A percentile compares a stretch with the other conserved stretches of the same genome.
Conservation (phyloP, 2,888 invertebrate species). For the Aphodius granarius region DNA sequence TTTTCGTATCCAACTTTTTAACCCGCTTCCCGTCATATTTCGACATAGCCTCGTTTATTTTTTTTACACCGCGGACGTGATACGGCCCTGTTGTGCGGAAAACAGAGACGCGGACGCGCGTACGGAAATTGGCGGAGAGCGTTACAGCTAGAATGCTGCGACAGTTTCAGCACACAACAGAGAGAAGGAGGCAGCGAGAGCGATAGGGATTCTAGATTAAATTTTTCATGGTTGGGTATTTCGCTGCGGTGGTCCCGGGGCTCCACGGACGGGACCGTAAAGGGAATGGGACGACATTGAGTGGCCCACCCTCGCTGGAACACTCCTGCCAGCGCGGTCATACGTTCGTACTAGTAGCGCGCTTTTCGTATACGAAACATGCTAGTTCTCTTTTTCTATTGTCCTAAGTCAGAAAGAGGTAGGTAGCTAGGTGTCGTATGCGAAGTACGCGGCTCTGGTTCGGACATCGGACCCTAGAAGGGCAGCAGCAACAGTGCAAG, state of each 20-base stretch:
- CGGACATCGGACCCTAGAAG: constrained; percentile 17
- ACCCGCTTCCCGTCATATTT: not conserved
- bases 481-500: constrained; percentile 40
- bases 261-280: constrained; percentile 37
- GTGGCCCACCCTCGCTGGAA: constrained; percentile 32
- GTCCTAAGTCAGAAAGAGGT: too few relatives aligned
- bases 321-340: constrained; percentile 39
- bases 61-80: not conserved
- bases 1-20: too few relatives aligned
- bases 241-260: constrained; percentile 38
- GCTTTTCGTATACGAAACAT: too few relatives aligned
- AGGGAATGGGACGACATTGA: constrained; percentile 38
- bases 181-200: not conserved
- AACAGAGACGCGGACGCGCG: not conserved
- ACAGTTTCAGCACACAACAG: constrained; percentile 39
- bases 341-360: too few relatives aligned
- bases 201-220: constrained; percentile 45
- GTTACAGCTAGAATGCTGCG: constrained; percentile 40
- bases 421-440: too few relatives aligned
- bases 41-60: not conserved
- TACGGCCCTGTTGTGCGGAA: not conserved
- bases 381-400: too few relatives aligned
- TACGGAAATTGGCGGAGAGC: constrained; percentile 41
- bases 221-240: constrained; percentile 47
- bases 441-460: not conserved